Percentiles rank a stretch among this genome's conserved stretches.
Evolutionary conservation across 1,140 invertebrate genomes (phyloP).

Genomic region (Ceratina calcarata): DNA sequence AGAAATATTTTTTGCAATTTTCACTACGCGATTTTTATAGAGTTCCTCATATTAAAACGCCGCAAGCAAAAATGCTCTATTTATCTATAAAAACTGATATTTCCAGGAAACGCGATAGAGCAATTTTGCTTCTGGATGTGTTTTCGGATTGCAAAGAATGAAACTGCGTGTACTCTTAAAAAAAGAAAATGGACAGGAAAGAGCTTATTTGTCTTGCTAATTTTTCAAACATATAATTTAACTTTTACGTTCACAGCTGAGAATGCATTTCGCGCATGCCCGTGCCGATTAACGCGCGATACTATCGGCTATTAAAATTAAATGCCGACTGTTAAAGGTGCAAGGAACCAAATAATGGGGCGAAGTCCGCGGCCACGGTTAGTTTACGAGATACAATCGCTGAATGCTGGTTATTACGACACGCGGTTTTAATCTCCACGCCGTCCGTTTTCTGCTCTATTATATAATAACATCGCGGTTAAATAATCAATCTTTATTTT

Average conservation of each 20-base stretch:
- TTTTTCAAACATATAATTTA: background rate
- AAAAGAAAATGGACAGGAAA: no score
- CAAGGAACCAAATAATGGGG: background rate
- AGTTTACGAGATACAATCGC: slow-evolving; percentile 38
- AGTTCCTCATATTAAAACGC: no score
- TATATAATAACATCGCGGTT: background rate
- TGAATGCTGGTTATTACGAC: slow-evolving; percentile 31
- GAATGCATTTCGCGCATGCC: slow-evolving; percentile 8
- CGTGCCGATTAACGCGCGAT: slow-evolving; percentile 19
- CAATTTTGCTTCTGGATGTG: no score
- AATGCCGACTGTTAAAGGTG: slow-evolving; percentile 32
- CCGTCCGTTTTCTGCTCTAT: background rate
- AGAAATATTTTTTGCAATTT: no score
- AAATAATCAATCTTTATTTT: background rate
- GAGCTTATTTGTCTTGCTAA: background rate
- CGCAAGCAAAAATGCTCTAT: no score
- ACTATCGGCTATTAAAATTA: slow-evolving; percentile 32
- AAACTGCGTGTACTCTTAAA: no score
- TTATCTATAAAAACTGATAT: no score
- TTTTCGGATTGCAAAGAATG: no score
- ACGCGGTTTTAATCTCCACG: slow-evolving; percentile 14
- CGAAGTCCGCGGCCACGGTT: slow-evolving; percentile 11
- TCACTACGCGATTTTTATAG: no score
- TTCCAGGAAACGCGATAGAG: no score
- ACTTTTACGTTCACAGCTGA: background rate